Percentiles rank a stretch among this genome's conserved stretches.
Conservation (phyloP, 2,797 vertebrate genomes). For the Mallotus villosus region DNA sequence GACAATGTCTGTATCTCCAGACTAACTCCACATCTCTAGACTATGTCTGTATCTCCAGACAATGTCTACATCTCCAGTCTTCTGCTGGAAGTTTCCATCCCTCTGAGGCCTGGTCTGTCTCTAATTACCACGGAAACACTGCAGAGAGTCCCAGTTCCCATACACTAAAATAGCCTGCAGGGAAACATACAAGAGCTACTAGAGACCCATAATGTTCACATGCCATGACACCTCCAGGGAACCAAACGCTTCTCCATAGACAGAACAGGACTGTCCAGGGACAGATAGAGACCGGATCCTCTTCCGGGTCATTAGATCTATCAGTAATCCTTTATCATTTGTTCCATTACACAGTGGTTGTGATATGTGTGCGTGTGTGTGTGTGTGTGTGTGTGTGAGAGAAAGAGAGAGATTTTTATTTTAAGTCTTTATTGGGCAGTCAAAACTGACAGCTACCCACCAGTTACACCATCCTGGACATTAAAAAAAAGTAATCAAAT, state of each 20-base stretch:
- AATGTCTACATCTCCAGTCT: neutral
- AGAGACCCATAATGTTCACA: constrained; percentile 34
- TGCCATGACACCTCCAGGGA: constrained; percentile 42
- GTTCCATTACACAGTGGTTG: neutral
- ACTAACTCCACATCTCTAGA: too few species aligned
- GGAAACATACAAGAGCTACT: constrained; percentile 9
- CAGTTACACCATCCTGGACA: too few species aligned
- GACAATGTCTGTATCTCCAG: too few species aligned
- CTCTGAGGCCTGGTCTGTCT: neutral
- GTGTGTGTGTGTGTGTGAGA: neutral
- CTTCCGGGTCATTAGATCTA: neutral
- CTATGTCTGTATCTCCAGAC: too few species aligned
- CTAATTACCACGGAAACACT: constrained; percentile 23
- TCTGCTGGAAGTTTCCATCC: neutral
- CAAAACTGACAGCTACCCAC: too few species aligned
- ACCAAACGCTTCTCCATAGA: neutral
- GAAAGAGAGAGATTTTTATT: neutral
- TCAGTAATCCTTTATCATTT: neutral
- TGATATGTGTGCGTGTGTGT: neutral
- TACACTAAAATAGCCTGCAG: constrained; percentile 30
- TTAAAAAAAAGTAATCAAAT: too few species aligned
- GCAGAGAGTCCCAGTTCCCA: constrained; percentile 54
- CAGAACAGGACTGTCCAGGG: neutral
- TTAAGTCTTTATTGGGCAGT: neutral
- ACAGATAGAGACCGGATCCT: neutral